Evolutionary conservation across 2,113 vertebrate species (phyloP).

Genomic region (Nerophis lumbriciformis): DNA sequence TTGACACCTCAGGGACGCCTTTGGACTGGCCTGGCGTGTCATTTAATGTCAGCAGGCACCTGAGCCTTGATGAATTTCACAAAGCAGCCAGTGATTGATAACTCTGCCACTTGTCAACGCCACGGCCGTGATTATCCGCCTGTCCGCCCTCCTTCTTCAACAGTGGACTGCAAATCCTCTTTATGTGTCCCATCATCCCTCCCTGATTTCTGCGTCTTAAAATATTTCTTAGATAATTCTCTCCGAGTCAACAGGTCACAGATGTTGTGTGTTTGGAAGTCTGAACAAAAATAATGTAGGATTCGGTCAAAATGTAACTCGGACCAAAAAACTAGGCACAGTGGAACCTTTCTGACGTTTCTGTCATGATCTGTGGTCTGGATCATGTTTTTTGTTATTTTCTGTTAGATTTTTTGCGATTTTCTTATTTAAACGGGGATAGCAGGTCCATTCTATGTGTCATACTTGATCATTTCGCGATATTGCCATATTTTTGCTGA

Average conservation of each 20-base stretch:
- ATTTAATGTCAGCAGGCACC: conserved; percentile 71
- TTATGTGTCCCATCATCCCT: background rate
- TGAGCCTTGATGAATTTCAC: conserved; percentile 73
- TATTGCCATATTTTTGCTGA: no score
- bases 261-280: background rate
- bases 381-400: no score
- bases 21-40: conserved; percentile 61
- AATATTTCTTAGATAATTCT: background rate
- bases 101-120: conserved; percentile 30
- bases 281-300: background rate
- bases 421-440: no score
- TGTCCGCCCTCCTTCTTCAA: conserved; percentile 9
- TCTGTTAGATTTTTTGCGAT: no score
- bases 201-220: no score
- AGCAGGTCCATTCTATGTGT: no score
- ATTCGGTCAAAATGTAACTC: no score
- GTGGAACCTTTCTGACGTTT: no score
- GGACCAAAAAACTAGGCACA: no score
- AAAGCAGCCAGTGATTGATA: conserved; percentile 71
- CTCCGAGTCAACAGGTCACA: background rate
- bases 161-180: conserved; percentile 17
- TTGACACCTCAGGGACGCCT: conserved; percentile 59
- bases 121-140: conserved; percentile 31
- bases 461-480: no score
- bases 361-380: no score